Evolutionary conservation across 2,797 vertebrate genomes (phyloP).

Genomic region (Tachyglossus aculeatus): DNA sequence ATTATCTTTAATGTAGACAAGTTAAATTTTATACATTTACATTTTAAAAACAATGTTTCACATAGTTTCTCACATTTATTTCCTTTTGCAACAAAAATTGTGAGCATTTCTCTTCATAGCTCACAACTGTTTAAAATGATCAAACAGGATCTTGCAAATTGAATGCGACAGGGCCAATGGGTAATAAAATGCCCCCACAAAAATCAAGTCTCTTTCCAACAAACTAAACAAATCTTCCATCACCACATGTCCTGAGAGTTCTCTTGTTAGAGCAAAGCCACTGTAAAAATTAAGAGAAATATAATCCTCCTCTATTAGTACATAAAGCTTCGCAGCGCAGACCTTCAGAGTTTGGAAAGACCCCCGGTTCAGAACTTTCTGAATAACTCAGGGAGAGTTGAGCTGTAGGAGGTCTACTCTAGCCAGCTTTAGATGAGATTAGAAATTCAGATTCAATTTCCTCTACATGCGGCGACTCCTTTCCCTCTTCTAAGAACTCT

Average conservation of each 20-base stretch:
- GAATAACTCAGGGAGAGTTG: background rate
- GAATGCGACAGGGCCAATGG: background rate
- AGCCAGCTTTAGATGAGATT: background rate
- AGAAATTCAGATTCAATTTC: background rate
- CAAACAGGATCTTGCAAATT: background rate
- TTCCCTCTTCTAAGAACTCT: background rate
- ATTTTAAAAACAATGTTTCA: background rate
- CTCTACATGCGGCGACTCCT: background rate
- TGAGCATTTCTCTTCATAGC: background rate
- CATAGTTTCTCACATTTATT: background rate
- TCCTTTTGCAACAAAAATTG: background rate
- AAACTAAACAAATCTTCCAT: background rate
- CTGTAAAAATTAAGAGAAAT: background rate
- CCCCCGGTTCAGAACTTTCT: background rate
- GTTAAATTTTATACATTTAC: background rate
- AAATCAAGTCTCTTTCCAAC: background rate
- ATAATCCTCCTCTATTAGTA: background rate
- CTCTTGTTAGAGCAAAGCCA: background rate
- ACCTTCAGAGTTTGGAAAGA: background rate
- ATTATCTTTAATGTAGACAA: conserved; percentile 6
- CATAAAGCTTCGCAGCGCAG: background rate
- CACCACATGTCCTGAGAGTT: background rate
- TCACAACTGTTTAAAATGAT: background rate
- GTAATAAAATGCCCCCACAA: background rate
- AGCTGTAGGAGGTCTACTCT: background rate